Conservation (phyloP, 2,888 invertebrate species). For the Catocala nupta region DNA sequence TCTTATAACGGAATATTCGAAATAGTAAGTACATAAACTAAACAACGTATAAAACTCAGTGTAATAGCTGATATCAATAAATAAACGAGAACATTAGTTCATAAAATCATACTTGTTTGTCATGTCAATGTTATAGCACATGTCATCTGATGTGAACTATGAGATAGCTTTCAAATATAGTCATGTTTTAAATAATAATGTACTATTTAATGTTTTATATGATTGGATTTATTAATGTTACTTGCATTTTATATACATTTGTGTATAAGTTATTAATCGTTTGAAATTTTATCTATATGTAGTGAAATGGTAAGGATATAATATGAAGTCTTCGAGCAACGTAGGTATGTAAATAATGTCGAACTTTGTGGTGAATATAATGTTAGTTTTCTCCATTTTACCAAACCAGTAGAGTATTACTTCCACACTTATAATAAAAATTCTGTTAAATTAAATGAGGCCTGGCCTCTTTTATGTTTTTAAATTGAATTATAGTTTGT, state of each 20-base stretch:
- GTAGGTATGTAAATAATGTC: conserved; percentile 39
- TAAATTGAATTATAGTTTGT: too few relatives aligned
- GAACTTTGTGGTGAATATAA: not conserved
- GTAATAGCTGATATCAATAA: not conserved
- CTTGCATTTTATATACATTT: conserved; percentile 58
- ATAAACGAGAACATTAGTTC: too few relatives aligned
- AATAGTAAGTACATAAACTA: not conserved
- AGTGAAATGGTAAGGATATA: conserved; percentile 36
- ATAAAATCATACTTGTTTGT: too few relatives aligned
- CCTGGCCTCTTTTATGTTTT: too few relatives aligned
- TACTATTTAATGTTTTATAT: conserved; percentile 47
- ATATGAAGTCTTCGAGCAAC: conserved; percentile 32
- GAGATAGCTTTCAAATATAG: conserved; percentile 20
- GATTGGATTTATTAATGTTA: conserved; percentile 51
- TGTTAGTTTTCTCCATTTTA: not conserved
- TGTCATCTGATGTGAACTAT: conserved; percentile 16
- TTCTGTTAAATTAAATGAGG: too few relatives aligned
- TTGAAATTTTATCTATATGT: conserved; percentile 52
- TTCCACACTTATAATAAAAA: not conserved
- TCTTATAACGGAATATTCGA: conserved; percentile 1
- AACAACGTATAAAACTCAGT: not conserved
- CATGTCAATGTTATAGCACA: conserved; percentile 1
- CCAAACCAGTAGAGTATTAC: not conserved
- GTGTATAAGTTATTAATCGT: conserved; percentile 44
- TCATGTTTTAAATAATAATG: conserved; percentile 30